Percentiles rank a stretch among this genome's conserved stretches.
Evolutionary conservation across 1,140 invertebrate species (phyloP).

Genomic region (Procambarus clarkii): DNA sequence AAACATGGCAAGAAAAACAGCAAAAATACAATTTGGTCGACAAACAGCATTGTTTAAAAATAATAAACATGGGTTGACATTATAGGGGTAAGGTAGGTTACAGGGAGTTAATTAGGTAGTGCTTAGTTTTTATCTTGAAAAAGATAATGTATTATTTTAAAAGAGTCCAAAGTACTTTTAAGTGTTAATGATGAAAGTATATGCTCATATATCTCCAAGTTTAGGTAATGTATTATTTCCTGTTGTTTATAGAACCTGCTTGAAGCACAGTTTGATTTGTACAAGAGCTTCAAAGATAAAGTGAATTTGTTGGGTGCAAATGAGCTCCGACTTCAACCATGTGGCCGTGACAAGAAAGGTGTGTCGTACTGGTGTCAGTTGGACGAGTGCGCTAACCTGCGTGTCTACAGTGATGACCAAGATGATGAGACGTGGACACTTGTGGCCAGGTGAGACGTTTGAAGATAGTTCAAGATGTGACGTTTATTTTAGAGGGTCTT

Average conservation of each 20-base stretch:
- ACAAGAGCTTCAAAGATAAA: conserved; percentile 94
- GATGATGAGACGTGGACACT: conserved; percentile 97
- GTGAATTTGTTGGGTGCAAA: conserved; percentile 88
- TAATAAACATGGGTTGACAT: no score
- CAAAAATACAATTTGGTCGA: no score
- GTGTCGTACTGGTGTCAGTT: conserved; percentile 94
- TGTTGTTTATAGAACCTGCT: conserved; percentile 84
- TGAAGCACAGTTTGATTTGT: conserved; percentile 95
- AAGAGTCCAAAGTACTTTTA: no score
- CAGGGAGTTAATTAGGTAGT: no score
- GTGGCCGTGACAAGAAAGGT: conserved; percentile 93
- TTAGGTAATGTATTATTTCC: not conserved
- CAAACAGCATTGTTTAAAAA: no score
- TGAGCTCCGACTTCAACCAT: conserved; percentile 88
- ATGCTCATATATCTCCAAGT: no score
- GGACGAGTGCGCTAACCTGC: conserved; percentile 91
- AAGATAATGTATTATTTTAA: no score
- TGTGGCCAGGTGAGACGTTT: conserved; percentile 85
- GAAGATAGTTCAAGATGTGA: no score
- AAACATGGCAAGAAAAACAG: no score
- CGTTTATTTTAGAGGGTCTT: not conserved
- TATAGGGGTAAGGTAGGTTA: no score
- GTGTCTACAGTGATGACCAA: conserved; percentile 94
- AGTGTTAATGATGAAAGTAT: no score
- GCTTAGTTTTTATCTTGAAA: no score